Conservation (phyloP, 2,888 invertebrate genomes). For the Mythimna albipuncta region DNA sequence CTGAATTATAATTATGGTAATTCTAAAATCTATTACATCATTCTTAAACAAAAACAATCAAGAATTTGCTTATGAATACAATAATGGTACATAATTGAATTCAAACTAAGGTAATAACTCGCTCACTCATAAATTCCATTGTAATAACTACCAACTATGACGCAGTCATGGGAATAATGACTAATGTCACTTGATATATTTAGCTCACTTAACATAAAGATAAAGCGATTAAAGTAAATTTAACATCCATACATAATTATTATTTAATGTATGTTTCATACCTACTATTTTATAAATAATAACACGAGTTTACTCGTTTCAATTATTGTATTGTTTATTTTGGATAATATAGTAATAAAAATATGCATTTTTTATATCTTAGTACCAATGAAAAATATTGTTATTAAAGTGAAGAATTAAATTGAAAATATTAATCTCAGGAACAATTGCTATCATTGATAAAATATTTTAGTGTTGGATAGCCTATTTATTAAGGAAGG, state of each 20-base stretch:
- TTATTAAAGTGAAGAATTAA: no score
- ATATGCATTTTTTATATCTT: no score
- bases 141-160: conserved; percentile 37
- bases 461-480: no score
- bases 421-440: no score
- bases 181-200: conserved; percentile 44
- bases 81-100: conserved; percentile 36
- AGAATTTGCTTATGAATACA: conserved; percentile 16
- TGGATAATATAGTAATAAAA: no score
- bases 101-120: conserved; percentile 25
- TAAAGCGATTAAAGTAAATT: conserved; percentile 44
- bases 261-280: conserved; percentile 14
- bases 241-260: conserved; percentile 21
- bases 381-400: no score
- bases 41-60: conserved; percentile 3
- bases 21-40: not conserved
- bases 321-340: no score
- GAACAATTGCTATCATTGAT: no score
- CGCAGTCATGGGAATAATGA: conserved; percentile 45
- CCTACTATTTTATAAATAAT: conserved; percentile 9
- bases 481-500: no score
- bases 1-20: not conserved
- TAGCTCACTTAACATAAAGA: conserved; percentile 40
- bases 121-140: conserved; percentile 29
- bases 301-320: no score